Evolutionary conservation across 2,888 invertebrate species (phyloP), one percentile per base, ranked within the genome.

Genomic region (Eristalinus aeneus): DNA sequence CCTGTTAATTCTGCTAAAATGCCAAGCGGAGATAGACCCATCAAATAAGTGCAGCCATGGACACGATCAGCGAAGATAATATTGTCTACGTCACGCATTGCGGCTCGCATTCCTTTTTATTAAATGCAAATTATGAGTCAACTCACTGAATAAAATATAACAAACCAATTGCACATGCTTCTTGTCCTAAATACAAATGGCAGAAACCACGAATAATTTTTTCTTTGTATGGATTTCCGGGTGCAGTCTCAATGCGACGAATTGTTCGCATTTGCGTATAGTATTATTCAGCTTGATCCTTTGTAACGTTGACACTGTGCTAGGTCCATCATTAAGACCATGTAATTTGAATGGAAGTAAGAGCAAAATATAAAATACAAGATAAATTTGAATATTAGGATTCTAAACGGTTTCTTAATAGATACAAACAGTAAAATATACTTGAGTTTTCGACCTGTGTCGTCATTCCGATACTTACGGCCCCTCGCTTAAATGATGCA

Each of bases 61-160:
- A 97, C 98, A 89, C 99, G 95, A 93, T 99, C 99, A 0, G 99
- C 98, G 0, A 99, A 99, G 89, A 99, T 99, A 4, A 98, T 96
- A 0, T 96, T 94, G 93, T 99, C 99, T 39, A 95, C 94, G 0
- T 95, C 94, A 0, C 96, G 95, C 93, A 99, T 95, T 0, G 97
- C 96, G 1, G 96, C 95, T 89, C 95, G 96, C 95, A 99, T 98
- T 39, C 99, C 99, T 90, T 5, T 12, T 6, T 39, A 32, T n/a
- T 20, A n/a, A n/a, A n/a, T n/a, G n/a, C 11, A 10, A 11, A 34
- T 22, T 22, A 11, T 56, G 10, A 58, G 16, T 20, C 23, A 16
- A 46, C 9, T n/a, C 16, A 8, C 16, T n/a, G 3, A 16, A 6
- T 46, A 6, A 5, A n/a, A n/a, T 16, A 6, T 10, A 22, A 4